These are phyloP conservation scores for Chionodraco myersi DNA, from an alignment of 2,113 vertebrate genomes.

Conservation along the genomic window DNA sequence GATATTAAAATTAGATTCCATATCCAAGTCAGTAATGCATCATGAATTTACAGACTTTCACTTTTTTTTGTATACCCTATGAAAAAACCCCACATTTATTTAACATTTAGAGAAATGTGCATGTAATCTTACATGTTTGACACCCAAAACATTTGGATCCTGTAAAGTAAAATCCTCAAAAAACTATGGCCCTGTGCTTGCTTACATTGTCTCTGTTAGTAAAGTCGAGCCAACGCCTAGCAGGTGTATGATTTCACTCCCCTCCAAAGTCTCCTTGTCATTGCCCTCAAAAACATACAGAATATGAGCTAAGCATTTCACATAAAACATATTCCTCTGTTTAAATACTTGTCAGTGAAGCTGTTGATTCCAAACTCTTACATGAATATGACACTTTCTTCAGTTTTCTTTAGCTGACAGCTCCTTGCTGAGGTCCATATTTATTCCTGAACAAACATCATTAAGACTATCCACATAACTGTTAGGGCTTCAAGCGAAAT, in stretches of 20 bases:
- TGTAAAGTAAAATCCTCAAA: constrained; percentile 37
- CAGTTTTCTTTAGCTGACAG: constrained; percentile 24
- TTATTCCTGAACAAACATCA: constrained; percentile 73
- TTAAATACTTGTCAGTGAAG: neutral
- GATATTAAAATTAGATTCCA: neutral
- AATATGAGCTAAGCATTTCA: constrained; percentile 18
- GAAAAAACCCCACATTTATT: neutral
- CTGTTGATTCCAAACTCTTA: neutral
- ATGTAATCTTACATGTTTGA: neutral
- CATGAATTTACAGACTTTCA: neutral
- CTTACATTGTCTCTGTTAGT: constrained; percentile 77
- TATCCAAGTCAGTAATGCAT: neutral
- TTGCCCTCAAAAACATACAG: constrained; percentile 51
- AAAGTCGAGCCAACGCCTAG: constrained; percentile 84
- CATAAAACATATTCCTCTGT: neutral
- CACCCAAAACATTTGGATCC: constrained; percentile 3
- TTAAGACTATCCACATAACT: constrained; percentile 65
- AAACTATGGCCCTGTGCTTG: constrained; percentile 65
- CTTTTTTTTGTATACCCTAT: constrained; percentile 1
- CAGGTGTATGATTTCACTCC: constrained; percentile 86
- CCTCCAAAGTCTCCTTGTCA: constrained; percentile 75
- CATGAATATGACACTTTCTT: neutral
- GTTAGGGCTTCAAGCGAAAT: constrained; percentile 66
- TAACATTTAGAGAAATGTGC: neutral
- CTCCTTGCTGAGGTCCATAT: constrained; percentile 5